phyloP scores from a whole-genome alignment of 1,140 invertebrate genomes.

The Paraescarpia echinospica region DNA sequence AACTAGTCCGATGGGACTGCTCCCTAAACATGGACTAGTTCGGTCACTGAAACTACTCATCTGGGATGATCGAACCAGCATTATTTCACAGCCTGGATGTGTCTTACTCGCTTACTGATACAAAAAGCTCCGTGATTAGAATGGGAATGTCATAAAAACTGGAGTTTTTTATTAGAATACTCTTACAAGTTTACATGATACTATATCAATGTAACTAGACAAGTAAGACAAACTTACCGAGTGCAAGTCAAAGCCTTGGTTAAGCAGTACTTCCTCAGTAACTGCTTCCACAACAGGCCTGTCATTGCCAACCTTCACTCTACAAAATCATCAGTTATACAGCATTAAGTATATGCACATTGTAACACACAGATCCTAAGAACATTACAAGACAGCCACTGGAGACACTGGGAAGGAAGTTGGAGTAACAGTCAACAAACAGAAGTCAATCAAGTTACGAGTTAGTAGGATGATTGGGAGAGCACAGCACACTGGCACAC shows the following conservation, averaged over 20 bases:
- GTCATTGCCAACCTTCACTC: background rate
- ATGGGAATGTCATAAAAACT: background rate
- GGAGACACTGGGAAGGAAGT: background rate
- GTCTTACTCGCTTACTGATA: too few species aligned
- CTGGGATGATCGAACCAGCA: too few species aligned
- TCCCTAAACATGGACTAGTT: too few species aligned
- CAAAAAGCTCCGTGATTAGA: background rate
- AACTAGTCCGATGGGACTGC: too few species aligned
- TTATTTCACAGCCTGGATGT: too few species aligned
- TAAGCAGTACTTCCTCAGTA: background rate
- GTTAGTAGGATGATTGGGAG: background rate
- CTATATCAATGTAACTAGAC: background rate
- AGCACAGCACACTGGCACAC: background rate
- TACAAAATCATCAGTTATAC: background rate
- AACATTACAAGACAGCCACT: background rate
- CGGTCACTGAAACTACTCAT: too few species aligned
- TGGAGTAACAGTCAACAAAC: background rate
- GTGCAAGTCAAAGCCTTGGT: background rate
- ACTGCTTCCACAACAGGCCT: background rate
- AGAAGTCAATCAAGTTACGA: background rate
- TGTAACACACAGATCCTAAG: background rate
- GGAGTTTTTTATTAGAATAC: background rate
- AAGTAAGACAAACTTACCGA: background rate
- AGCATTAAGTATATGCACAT: background rate
- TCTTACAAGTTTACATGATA: background rate